Conservation (phyloP, 2,888 invertebrate species). For the Cantharis flavilabris region DNA sequence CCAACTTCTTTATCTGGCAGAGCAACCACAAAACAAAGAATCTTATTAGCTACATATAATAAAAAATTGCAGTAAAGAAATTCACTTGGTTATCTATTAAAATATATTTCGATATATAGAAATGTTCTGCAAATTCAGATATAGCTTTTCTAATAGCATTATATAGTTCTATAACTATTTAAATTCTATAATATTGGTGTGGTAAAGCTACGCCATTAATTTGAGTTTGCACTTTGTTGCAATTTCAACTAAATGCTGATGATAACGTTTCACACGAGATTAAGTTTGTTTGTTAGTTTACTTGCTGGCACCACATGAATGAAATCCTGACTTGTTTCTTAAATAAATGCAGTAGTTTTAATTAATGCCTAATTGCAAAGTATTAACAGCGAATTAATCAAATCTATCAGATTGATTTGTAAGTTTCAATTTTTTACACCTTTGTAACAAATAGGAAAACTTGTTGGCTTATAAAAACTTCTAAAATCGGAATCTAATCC, state of each 20-base stretch:
- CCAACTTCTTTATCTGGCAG: background rate
- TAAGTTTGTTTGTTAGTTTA: background rate
- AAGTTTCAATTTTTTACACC: background rate
- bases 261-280: background rate
- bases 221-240: background rate
- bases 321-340: background rate
- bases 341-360: background rate
- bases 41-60: background rate
- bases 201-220: background rate
- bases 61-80: background rate
- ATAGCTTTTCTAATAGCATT: too few relatives aligned
- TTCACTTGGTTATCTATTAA: background rate
- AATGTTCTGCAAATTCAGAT: too few relatives aligned
- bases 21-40: background rate
- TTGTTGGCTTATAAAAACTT: too few relatives aligned
- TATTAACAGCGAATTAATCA: background rate
- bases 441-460: background rate
- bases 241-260: background rate
- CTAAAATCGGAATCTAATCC: too few relatives aligned
- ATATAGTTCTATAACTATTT: background rate
- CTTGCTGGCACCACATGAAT: background rate
- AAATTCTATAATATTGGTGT: background rate
- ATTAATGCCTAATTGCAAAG: background rate
- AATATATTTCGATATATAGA: background rate
- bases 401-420: background rate